Conservation (phyloP, 2,888 invertebrate genomes). For the Cylloceria caligata region DNA sequence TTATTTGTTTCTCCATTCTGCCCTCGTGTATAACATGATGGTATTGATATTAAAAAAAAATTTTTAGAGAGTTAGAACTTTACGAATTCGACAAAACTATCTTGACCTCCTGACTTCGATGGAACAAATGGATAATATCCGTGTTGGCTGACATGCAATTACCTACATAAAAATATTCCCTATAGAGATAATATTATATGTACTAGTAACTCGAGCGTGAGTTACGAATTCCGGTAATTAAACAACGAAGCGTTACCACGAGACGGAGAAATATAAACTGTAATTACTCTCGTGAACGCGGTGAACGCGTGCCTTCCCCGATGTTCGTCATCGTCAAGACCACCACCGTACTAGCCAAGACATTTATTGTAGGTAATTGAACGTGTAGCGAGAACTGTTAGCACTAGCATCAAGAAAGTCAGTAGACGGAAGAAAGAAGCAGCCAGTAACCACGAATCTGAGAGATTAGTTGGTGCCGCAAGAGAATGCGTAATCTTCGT, state of each 20-base stretch:
- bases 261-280: constrained; percentile 35
- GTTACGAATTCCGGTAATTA: constrained; percentile 33
- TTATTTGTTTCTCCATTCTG: too few species aligned
- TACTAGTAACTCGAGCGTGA: constrained; percentile 10
- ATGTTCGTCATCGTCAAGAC: constrained; percentile 41
- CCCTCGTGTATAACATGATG: too few species aligned
- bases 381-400: constrained; percentile 38
- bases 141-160: neutral
- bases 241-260: constrained; percentile 41
- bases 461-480: constrained; percentile 41
- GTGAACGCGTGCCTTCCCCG: constrained; percentile 16
- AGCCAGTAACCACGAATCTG: constrained; percentile 22
- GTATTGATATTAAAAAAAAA: too few species aligned
- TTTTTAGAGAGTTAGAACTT: neutral
- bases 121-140: neutral
- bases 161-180: neutral
- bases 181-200: neutral
- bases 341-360: constrained; percentile 20
- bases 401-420: neutral
- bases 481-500: constrained; percentile 44
- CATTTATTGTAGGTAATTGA: constrained; percentile 58
- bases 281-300: constrained; percentile 31
- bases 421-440: constrained; percentile 35
- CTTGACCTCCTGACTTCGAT: neutral
- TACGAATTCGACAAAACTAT: neutral